A percentile compares a stretch with the other conserved stretches of the same genome.
Conservation (phyloP, 92 coral and sea anemone species). For the Phenganax marumi region DNA sequence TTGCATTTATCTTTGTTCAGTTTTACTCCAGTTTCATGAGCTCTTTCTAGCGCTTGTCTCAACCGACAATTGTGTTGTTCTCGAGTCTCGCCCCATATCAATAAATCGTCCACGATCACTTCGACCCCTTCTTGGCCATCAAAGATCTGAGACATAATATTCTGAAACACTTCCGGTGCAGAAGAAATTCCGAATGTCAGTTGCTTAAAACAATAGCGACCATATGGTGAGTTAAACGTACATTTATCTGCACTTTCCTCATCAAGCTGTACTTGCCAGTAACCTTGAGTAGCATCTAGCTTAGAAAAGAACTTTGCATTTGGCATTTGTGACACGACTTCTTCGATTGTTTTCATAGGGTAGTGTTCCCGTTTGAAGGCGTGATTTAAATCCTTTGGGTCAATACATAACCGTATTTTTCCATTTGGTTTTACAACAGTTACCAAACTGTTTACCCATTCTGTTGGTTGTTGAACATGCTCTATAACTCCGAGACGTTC, state of each 20-base stretch:
- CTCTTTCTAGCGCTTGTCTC: slow-evolving; percentile 5
- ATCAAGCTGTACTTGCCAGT: no score
- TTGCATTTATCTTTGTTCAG: slow-evolving; percentile 11
- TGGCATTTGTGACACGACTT: slow-evolving; percentile 2
- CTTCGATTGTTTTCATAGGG: slow-evolving; percentile 25
- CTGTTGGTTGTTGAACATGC: no score
- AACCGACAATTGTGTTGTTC: slow-evolving; percentile 15
- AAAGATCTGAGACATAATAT: slow-evolving; percentile 41
- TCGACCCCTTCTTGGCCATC: slow-evolving; percentile 38
- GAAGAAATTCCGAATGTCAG: slow-evolving; percentile 46
- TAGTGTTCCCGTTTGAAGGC: slow-evolving; percentile 15
- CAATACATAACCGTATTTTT: slow-evolving; percentile 19
- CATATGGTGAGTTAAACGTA: slow-evolving; percentile 7
- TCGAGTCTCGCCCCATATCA: slow-evolving; percentile 34
- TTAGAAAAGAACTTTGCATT: background rate
- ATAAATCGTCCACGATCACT: slow-evolving; percentile 44
- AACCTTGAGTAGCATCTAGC: no score
- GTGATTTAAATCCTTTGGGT: slow-evolving; percentile 21
- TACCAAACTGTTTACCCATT: no score
- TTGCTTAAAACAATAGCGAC: slow-evolving; percentile 11
- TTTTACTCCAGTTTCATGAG: slow-evolving; percentile 3
- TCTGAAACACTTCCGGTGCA: slow-evolving; percentile 51
- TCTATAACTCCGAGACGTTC: slow-evolving; percentile 33
- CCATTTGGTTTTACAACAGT: no score
- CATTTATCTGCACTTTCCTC: slow-evolving; percentile 47